These are phyloP conservation scores for Diadegma fenestrale DNA, from an alignment of 2,888 invertebrate species.

Conservation along the genomic window DNA sequence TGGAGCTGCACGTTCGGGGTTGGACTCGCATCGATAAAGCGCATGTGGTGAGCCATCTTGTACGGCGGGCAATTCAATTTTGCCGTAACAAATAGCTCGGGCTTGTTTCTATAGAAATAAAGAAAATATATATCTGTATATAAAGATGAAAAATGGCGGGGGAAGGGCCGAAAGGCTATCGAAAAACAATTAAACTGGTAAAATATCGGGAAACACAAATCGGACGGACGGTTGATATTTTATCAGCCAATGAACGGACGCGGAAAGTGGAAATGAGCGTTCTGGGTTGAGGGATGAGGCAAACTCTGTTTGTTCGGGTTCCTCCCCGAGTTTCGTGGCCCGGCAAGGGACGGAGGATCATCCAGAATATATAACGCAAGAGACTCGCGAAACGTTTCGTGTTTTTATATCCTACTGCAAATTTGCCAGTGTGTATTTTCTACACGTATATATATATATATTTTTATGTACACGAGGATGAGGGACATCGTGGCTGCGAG, in stretches of 20 bases:
- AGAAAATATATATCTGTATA: not conserved
- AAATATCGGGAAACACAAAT: constrained; percentile 82
- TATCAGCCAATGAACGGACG: constrained; percentile 77
- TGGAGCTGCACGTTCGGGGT: constrained; percentile 35
- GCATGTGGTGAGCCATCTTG: constrained; percentile 77
- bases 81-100: constrained; percentile 75
- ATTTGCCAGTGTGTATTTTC: constrained; percentile 2
- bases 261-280: constrained; percentile 69
- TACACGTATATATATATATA: not conserved
- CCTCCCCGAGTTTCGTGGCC: not conserved
- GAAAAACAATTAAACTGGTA: constrained; percentile 83
- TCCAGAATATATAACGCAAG: constrained; percentile 45
- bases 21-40: constrained; percentile 70
- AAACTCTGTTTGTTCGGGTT: constrained; percentile 10
- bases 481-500: constrained; percentile 26
- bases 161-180: constrained; percentile 73
- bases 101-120: not conserved
- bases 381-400: constrained; percentile 37
- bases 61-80: constrained; percentile 81
- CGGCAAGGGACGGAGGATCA: not conserved
- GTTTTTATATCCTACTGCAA: constrained; percentile 48
- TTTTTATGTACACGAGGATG: constrained; percentile 1
- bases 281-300: constrained; percentile 48
- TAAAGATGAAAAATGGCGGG: constrained; percentile 18
- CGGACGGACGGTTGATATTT: constrained; percentile 82